Evolutionary conservation across 2,113 vertebrate genomes (phyloP), one percentile per base, ranked within the genome.

Genomic region (Chaetura pelagica): DNA sequence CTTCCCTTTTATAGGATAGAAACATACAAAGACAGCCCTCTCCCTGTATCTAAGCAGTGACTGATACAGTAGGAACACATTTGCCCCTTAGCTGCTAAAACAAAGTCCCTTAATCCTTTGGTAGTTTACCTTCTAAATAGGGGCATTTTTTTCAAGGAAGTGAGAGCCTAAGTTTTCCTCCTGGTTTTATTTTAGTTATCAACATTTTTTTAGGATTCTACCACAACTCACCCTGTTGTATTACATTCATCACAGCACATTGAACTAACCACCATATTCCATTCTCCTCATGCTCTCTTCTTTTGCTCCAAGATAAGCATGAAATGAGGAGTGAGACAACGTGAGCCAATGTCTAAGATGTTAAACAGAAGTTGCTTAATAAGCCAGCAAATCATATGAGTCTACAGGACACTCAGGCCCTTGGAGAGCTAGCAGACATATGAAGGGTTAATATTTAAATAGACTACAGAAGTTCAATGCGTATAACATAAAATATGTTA

Each of bases 371-470:
- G 68, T 67, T 78, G 48, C 15, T 78, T 78, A 92, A 84, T 0
- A 10, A 94, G 30, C 52, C 84, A 81, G 79, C 16, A 73, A 88
- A 73, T 80, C 32, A 23, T n/a, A 9, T 19, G 29, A 63, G 57
- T 46, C 64, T 81, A 38, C 61, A 58, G 55, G 69, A 62, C 80
- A 90, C 90, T 83, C 71, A 67, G 27, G 32, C 46, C 63, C 68
- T 55, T 52, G 35, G 80, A 73, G 69, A 91, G 57, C 48, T 63
- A n/a, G 23, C 29, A 86, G 84, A 91, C 35, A 64, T 67, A 63
- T 10, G 16, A 94, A 93, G 86, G 76, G 68, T 97, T 96, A 95
- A 95, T 94, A 84, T 91, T 96, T 91, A 95, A 92, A 84, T 32
- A 87, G 73, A 46, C 15, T 83, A 55, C 34, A 79, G 78, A 76